A percentile compares a stretch with the other conserved stretches of the same genome.
phyloP scores from a whole-genome alignment of 1,140 invertebrate genomes.

The Zelostemma sp. region DNA sequence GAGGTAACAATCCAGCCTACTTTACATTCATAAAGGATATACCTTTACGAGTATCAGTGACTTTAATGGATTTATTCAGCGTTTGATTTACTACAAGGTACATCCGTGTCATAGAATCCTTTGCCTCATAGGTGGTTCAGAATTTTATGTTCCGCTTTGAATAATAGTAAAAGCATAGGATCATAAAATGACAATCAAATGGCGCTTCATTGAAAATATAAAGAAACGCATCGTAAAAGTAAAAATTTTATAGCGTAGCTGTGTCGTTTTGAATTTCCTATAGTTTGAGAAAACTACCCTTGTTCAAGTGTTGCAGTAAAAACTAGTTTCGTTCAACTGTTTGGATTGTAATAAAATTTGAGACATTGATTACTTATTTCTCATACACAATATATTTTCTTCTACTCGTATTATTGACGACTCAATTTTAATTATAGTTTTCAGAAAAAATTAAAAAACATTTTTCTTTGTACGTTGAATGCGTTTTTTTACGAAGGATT shows the following conservation, averaged over 20 bases:
- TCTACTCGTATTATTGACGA: no score
- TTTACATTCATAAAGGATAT: conserved; percentile 3
- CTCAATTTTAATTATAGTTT: no score
- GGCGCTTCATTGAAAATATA: conserved; percentile 26
- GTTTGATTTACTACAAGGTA: conserved; percentile 36
- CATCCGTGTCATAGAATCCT: conserved; percentile 22
- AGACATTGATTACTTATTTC: no score
- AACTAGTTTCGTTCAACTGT: no score
- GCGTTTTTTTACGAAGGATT: no score
- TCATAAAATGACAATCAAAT: conserved; percentile 39
- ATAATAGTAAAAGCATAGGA: conserved; percentile 34
- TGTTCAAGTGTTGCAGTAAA: no score
- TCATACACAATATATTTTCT: no score
- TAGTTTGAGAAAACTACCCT: no score
- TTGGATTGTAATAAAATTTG: no score
- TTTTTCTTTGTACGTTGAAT: no score
- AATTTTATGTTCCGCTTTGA: conserved; percentile 37
- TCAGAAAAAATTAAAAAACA: no score
- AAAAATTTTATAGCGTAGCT: conserved; percentile 22
- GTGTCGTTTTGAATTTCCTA: conserved; percentile 24
- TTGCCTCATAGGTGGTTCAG: conserved; percentile 21
- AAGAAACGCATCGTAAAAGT: conserved; percentile 19
- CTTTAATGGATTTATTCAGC: conserved; percentile 34
- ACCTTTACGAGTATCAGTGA: not conserved
- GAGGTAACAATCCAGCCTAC: not conserved